phyloP scores from a whole-genome alignment of 2,888 invertebrate genomes.

The Calephelis perditalis region DNA sequence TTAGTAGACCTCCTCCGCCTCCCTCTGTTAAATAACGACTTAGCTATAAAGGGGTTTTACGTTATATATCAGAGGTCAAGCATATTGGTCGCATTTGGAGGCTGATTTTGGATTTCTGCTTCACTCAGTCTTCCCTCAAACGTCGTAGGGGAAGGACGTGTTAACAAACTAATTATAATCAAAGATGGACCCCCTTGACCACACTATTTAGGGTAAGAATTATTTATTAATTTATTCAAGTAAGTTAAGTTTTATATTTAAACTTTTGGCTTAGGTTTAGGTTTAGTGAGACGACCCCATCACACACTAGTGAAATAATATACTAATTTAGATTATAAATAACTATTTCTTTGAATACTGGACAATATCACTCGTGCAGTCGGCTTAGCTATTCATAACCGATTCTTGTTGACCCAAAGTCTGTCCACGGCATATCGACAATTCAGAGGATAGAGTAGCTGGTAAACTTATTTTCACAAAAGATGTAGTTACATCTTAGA shows the following conservation, averaged over 20 bases:
- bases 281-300: too few relatives aligned
- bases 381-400: too few relatives aligned
- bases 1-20: slow-evolving; percentile 36
- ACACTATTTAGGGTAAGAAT: slow-evolving; percentile 51
- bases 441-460: too few relatives aligned
- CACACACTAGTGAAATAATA: too few relatives aligned
- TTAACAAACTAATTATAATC: slow-evolving; percentile 30
- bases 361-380: too few relatives aligned
- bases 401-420: too few relatives aligned
- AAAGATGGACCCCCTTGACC: slow-evolving; percentile 34
- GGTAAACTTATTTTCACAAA: too few relatives aligned
- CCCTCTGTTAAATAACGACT: slow-evolving; percentile 33
- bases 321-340: too few relatives aligned
- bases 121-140: slow-evolving; percentile 42
- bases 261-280: too few relatives aligned
- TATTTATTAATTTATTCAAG: slow-evolving; percentile 16
- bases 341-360: too few relatives aligned
- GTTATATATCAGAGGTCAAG: slow-evolving; percentile 45
- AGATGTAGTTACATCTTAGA: too few relatives aligned
- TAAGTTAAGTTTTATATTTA: background rate
- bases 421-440: too few relatives aligned
- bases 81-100: slow-evolving; percentile 39
- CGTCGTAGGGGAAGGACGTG: slow-evolving; percentile 36
- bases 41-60: slow-evolving; percentile 40
- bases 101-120: slow-evolving; percentile 37